Evolutionary conservation across 1,140 invertebrate genomes (phyloP), one percentile per base, ranked within the genome.

Genomic region (Nebria ingens): DNA sequence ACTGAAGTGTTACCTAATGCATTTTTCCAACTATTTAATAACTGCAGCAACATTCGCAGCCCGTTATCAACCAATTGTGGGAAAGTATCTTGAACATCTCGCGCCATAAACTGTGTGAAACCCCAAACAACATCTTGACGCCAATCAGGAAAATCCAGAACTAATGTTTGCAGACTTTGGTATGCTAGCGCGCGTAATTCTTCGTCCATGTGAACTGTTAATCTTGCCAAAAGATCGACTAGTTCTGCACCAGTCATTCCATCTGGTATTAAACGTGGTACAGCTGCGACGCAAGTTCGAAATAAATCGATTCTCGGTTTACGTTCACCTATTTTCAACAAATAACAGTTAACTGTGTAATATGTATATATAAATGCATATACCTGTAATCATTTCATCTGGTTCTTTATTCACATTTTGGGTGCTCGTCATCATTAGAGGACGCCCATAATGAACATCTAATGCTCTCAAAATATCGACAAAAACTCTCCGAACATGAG

Each of bases 231-330:
- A 45, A 99, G 73, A 65, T 99, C 97, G 0, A 99, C 91, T 51
- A 99, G 75, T 72, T 98, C 96, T 13, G 83, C 81, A 11, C 90
- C 81, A 19, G 85, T 91, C 91, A 99, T 98, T 1, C 92, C 94
- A 71, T 98, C 96, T 0, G 97, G 97, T 60, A 99, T 93, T 3
- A 99, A 73, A 51, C 97, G 82, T 3, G 97, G 97, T 60, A 99
- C 95, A 2, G 97, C 95, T 17, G 97, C 97, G 15, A 99, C 90
- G 70, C 97, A 99, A 0, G 97, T 99, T 19, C 96, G 81, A 67
- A 99, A 98, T 56, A 99, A 73, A 75, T 99, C 97, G 58, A 99
- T 93, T 66, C 96, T 87, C 0, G 96, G 93, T 70, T 99, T 99
- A n/a, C 93, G 79, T 69, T 99, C 97, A 0, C 94, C 93, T 29